Evolutionary conservation across 2,797 vertebrate species (phyloP).

Genomic region (Syndactyla subalaris): DNA sequence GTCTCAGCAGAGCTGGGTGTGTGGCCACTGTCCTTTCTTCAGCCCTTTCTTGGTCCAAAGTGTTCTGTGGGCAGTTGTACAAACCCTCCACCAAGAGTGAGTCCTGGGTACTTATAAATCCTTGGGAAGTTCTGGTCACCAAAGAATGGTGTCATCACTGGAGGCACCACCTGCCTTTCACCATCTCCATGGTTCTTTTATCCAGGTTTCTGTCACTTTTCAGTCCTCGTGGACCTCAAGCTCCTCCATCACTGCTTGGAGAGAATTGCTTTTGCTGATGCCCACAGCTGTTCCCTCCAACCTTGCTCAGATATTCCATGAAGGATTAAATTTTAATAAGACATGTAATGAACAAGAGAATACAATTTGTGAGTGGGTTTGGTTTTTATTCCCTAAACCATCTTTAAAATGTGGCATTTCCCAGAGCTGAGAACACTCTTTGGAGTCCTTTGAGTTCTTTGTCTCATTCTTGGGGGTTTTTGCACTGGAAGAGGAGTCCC

Average conservation of each 20-base stretch:
- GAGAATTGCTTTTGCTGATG: neutral
- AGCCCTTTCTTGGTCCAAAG: neutral
- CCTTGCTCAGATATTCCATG: neutral
- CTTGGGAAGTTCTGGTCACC: neutral
- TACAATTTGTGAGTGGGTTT: neutral
- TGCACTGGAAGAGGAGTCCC: neutral
- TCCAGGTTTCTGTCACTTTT: neutral
- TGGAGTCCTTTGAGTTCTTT: neutral
- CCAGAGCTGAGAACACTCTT: neutral
- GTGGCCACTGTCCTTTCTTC: neutral
- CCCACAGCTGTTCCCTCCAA: neutral
- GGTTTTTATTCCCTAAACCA: neutral
- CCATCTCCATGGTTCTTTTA: neutral
- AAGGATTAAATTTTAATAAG: neutral
- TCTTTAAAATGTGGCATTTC: neutral
- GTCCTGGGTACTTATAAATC: neutral
- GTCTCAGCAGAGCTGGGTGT: fast-evolving
- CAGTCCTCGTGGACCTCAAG: neutral
- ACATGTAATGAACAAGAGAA: neutral
- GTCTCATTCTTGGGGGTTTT: neutral
- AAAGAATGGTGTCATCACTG: too few relatives aligned
- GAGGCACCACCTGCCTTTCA: neutral
- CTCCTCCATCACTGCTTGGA: neutral
- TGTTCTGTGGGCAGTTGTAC: neutral
- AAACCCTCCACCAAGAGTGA: neutral